Evolutionary conservation across 2,113 vertebrate genomes (phyloP), one percentile per base, ranked within the genome.

Genomic region (Hipposideros armiger): DNA sequence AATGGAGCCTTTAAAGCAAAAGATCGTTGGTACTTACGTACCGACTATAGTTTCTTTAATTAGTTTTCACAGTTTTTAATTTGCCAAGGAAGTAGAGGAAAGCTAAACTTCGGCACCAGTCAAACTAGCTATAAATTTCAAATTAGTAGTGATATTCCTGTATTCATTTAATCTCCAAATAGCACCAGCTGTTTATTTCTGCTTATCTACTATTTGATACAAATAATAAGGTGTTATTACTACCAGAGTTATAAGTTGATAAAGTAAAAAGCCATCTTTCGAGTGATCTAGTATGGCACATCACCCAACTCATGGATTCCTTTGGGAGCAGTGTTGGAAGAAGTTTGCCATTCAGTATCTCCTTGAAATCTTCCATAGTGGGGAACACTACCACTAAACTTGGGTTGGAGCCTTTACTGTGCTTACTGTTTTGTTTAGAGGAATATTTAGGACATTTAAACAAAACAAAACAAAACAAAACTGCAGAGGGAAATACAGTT

Each of bases 1-100:
- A 86, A 40, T 72, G 52, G 14, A 60, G 14, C 81, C 93, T 86
- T 17, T 92, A 26, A 92, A 90, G 40, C 67, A 87, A 87, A 64
- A 72, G 11, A n/a, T 52, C 77, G 7, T 77, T 95, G 50, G 8
- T 73, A 42, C 32, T 72, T 17, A 76, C 62, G 13, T 67, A 74
- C 19, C 88, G 17, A 88, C 24, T 95, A 62, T 26, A 56, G 7
- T 64, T 87, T 69, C 77, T 85, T 90, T 73, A 83, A 47, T 32
- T 76, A 17, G 17, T 76, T 85, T 90, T 60, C 36, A 54, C 64
- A 81, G 7, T 66, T 36, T 94, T 85, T 91, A 20, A 54, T 77
- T 78, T 97, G n/a, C 32, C 36, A 88, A 28, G 16, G 88, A 82
- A 87, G 20, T 67, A 56, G 45, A 90, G 40, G 26, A 94, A 77